Conservation (phyloP, 2,888 invertebrate species). For the Argynnis bischoffii region DNA sequence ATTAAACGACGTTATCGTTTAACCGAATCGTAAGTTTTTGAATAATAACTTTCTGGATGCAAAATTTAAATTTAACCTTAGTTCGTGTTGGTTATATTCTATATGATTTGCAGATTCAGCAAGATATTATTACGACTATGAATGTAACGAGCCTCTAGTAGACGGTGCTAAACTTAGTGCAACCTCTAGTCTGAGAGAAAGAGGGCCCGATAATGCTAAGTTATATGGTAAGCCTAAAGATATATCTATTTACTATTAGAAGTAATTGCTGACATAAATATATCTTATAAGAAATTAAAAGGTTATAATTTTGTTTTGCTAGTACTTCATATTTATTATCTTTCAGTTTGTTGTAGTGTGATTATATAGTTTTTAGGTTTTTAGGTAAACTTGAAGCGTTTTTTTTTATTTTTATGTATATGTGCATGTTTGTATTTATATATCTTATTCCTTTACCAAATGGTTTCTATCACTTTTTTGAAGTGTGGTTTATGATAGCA, state of each 20-base stretch:
- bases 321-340: conserved; percentile 8
- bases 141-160: conserved; percentile 91
- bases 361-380: conserved; percentile 4
- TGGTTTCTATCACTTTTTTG: background rate
- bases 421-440: conserved; percentile 5
- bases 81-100: background rate
- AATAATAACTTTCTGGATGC: too few species aligned
- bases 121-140: conserved; percentile 79
- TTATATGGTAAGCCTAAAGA: conserved; percentile 87
- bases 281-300: conserved; percentile 8
- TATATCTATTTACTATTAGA: background rate
- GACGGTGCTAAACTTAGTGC: conserved; percentile 88
- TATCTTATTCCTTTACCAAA: conserved; percentile 1
- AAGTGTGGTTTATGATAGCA: conserved; percentile 3
- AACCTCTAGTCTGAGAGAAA: conserved; percentile 89
- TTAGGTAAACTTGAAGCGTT: background rate
- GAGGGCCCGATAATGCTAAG: conserved; percentile 93
- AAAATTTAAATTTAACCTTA: too few species aligned
- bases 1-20: conserved; percentile 17
- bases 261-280: background rate
- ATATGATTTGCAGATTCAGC: conserved; percentile 53
- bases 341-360: conserved; percentile 12
- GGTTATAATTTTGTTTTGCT: conserved; percentile 8
- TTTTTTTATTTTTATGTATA: conserved; percentile 4
- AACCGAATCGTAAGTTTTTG: conserved; percentile 7